Percentiles rank a stretch among this genome's conserved stretches.
phyloP scores from a whole-genome alignment of 2,797 vertebrate genomes.

The Todus mexicanus region DNA sequence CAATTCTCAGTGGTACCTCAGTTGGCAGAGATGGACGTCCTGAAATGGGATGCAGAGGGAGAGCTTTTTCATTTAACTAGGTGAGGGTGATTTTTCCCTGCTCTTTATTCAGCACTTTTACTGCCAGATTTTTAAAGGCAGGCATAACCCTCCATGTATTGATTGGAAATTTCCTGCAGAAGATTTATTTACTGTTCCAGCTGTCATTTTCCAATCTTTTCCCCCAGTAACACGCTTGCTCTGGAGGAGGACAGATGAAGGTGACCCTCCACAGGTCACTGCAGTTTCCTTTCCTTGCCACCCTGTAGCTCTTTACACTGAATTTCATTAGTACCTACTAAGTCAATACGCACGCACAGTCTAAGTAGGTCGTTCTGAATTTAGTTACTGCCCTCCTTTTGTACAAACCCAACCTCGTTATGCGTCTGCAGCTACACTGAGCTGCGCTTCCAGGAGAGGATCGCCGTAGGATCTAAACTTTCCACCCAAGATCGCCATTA shows the following conservation, averaged over 20 bases:
- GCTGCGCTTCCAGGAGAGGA: neutral
- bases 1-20: neutral
- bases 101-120: neutral
- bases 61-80: neutral
- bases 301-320: neutral
- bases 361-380: slow-evolving; percentile 50
- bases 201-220: neutral
- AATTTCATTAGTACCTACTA: slow-evolving; percentile 35
- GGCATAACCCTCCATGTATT: neutral
- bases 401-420: neutral
- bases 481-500: neutral
- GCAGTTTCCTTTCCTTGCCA: neutral
- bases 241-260: neutral
- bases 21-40: neutral
- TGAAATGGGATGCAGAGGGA: neutral
- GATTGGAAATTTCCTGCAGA: neutral
- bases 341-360: neutral
- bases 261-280: neutral
- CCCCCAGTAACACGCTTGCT: neutral
- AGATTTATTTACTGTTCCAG: neutral
- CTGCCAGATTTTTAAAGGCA: neutral
- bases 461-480: neutral
- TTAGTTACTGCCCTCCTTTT: slow-evolving; percentile 51
- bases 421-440: neutral
- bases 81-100: neutral